Evolutionary conservation across 2,113 vertebrate genomes (phyloP), one percentile per base, ranked within the genome.

Genomic region (Rallus limicola): DNA sequence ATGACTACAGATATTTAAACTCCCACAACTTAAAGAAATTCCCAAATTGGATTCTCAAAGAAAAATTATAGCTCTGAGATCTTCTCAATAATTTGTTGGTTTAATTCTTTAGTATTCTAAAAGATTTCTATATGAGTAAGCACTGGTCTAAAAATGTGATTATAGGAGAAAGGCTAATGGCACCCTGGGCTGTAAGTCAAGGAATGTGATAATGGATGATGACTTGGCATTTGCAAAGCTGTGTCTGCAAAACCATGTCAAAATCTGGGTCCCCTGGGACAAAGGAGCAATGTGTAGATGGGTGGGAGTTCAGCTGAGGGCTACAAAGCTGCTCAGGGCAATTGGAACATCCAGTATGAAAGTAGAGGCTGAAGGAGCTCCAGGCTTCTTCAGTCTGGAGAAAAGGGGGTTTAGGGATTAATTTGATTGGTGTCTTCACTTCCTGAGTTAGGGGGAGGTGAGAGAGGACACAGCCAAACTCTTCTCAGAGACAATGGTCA

Each of bases 241-340:
- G 80, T 28, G 24, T 83, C 42, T 86, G 53, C 53, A 79, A 10
- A 63, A 29, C 10, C 8, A 10, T 18, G 10, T 29, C 21, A 31
- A 63, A 42, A 10, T 71, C 26, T 79, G 83, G 9, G 29, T 79
- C 44, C 33, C 40, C 48, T 19, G 81, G 53, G 74, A 31, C 1
- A 2, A 25, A 56, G 78, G 33, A 19, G 40, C 42, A 50, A 14
- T 56, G 26, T 63, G 86, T 64, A 53, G 64, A 44, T 6, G 59
- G 55, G 13, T 56, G 58, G 38, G 25, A 52, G 9, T 46, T 81
- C 71, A 82, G 50, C 21, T 64, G 42, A 82, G 14, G 23, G 10
- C n/a, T 40, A 13, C 1, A 2, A 15, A 74, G 46, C 9, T 84
- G 62, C 58, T 56, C 0, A 0, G 15, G 8, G 7, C 48, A 5